Conservation (phyloP, 1,140 invertebrate species). For the Ectropis grisescens region DNA sequence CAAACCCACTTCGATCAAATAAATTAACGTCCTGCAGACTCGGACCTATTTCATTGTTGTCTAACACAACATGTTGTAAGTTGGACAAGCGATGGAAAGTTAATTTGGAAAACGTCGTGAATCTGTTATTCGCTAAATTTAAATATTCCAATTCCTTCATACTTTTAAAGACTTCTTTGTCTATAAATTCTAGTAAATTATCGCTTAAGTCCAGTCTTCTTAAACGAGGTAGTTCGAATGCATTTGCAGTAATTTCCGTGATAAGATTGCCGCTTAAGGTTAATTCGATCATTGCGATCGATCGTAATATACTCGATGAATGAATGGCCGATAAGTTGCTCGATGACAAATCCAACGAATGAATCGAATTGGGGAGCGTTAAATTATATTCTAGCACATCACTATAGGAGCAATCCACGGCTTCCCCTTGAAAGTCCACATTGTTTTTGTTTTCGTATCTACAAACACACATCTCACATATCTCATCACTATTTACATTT, state of each 20-base stretch:
- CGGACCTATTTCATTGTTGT: constrained; percentile 47
- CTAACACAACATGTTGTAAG: constrained; percentile 59
- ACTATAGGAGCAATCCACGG: constrained; percentile 42
- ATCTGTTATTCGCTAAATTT: constrained; percentile 68
- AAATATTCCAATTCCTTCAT: constrained; percentile 63
- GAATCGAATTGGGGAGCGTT: constrained; percentile 26
- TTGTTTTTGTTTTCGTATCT: constrained; percentile 21
- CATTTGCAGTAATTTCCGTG: constrained; percentile 31
- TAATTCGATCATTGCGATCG: constrained; percentile 27
- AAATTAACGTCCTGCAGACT: constrained; percentile 31
- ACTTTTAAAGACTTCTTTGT: constrained; percentile 53
- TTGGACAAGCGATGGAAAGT: constrained; percentile 55
- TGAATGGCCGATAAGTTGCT: constrained; percentile 38
- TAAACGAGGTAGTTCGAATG: constrained; percentile 49
- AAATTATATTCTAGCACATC: constrained; percentile 22
- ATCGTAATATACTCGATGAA: constrained; percentile 24
- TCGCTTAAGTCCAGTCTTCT: constrained; percentile 68
- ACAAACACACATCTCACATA: constrained; percentile 47
- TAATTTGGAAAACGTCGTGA: constrained; percentile 48
- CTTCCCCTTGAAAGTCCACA: constrained; percentile 29
- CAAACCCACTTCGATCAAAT: constrained; percentile 44
- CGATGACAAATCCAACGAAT: constrained; percentile 46
- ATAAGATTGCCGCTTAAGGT: constrained; percentile 57
- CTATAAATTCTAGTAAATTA: constrained; percentile 60
- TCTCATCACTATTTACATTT: constrained; percentile 9